phyloP scores from a whole-genome alignment of 2,888 invertebrate genomes.

The Hoplodrina ambigua region DNA sequence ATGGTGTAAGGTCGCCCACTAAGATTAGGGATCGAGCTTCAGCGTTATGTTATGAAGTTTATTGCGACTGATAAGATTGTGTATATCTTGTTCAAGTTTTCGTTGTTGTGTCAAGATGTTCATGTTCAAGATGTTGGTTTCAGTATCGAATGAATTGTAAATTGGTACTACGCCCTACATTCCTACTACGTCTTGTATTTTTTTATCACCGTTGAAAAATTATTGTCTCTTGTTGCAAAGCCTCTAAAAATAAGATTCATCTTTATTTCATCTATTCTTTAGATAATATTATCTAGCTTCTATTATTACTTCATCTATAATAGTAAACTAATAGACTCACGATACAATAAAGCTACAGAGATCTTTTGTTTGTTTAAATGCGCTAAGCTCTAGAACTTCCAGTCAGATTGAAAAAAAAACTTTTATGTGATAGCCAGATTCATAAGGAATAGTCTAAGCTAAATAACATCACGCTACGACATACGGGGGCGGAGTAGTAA shows the following conservation, averaged over 20 bases:
- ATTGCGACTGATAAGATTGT: constrained; percentile 34
- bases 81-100: constrained; percentile 9
- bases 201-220: not conserved
- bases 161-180: not conserved
- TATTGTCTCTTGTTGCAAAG: not conserved
- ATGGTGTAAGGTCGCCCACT: constrained; percentile 52
- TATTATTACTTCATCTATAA: not conserved
- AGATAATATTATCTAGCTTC: too few species aligned
- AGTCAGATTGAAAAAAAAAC: too few species aligned
- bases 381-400: too few species aligned
- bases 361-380: too few species aligned
- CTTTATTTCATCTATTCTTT: not conserved
- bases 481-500: too few species aligned
- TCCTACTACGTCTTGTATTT: not conserved
- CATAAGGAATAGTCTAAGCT: too few species aligned
- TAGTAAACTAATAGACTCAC: too few species aligned
- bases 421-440: too few species aligned
- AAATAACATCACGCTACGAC: too few species aligned
- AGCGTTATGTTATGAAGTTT: constrained; percentile 31
- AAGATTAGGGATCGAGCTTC: constrained; percentile 30
- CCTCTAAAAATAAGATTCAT: not conserved
- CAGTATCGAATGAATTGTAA: not conserved
- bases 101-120: constrained; percentile 13
- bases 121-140: constrained; percentile 7
- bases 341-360: too few species aligned